Evolutionary conservation across 2,113 vertebrate genomes (phyloP).

Genomic region (Ammodytes marinus): DNA sequence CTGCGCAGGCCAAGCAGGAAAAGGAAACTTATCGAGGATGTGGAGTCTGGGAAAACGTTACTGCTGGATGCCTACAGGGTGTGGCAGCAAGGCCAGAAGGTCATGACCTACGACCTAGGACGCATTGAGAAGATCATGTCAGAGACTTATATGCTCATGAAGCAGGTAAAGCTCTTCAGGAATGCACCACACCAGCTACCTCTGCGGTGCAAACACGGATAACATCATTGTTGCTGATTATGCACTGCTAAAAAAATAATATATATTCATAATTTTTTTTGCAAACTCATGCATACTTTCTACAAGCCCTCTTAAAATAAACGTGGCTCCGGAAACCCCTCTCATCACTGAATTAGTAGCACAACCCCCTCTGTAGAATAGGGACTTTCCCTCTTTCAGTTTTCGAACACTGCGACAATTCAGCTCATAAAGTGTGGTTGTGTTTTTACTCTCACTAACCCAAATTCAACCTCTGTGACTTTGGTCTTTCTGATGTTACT

Average conservation of each 20-base stretch:
- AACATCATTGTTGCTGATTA: background rate
- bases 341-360: conserved; percentile 55
- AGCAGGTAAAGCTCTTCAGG: conserved; percentile 87
- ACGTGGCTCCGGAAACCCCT: conserved; percentile 43
- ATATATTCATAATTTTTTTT: conserved; percentile 12
- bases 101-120: conserved; percentile 93
- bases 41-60: conserved; percentile 92
- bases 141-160: conserved; percentile 98
- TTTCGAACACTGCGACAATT: conserved; percentile 24
- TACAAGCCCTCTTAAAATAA: conserved; percentile 22
- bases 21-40: conserved; percentile 90
- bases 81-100: conserved; percentile 99
- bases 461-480: conserved; percentile 21
- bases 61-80: conserved; percentile 95
- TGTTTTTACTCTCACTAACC: conserved; percentile 38
- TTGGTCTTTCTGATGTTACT: conserved; percentile 20
- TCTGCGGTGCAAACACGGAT: background rate
- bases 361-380: conserved; percentile 1
- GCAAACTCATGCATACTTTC: conserved; percentile 43
- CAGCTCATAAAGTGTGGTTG: background rate
- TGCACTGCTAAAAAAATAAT: background rate
- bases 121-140: conserved; percentile 99
- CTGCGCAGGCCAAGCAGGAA: conserved; percentile 88
- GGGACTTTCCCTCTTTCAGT: conserved; percentile 66
- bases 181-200: background rate